phyloP scores from a whole-genome alignment of 2,797 vertebrate genomes.

The Acrossocheilus wenchowensis region DNA sequence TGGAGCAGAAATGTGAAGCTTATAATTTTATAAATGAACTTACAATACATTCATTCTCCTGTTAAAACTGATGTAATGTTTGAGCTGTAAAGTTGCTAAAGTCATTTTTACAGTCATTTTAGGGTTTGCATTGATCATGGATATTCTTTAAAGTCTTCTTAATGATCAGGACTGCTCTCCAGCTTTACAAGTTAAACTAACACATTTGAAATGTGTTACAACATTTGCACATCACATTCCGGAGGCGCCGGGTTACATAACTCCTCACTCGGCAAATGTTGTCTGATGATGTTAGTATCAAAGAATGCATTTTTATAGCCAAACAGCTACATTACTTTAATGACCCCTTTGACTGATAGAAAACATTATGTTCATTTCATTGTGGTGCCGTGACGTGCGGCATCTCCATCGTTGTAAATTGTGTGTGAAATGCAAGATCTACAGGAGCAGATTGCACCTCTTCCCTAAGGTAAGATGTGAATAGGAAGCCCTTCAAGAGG shows the following conservation, averaged over 20 bases:
- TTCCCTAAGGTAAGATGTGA: slow-evolving; percentile 54
- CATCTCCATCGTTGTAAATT: slow-evolving; percentile 49
- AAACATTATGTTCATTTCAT: slow-evolving; percentile 41
- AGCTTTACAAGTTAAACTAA: slow-evolving; percentile 41
- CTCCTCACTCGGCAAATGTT: slow-evolving; percentile 25
- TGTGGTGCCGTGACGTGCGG: slow-evolving; percentile 33
- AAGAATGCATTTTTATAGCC: slow-evolving; percentile 42
- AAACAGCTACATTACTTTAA: slow-evolving; percentile 50
- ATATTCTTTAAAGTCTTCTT: slow-evolving; percentile 32
- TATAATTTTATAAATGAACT: not conserved
- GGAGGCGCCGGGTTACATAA: slow-evolving; percentile 47
- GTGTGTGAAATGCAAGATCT: slow-evolving; percentile 55
- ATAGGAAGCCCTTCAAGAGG: slow-evolving; percentile 66
- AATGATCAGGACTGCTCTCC: slow-evolving; percentile 24
- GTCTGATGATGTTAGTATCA: slow-evolving; percentile 44
- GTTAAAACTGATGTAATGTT: not conserved
- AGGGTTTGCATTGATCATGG: not conserved
- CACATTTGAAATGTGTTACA: slow-evolving; percentile 52
- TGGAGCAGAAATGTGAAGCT: not conserved
- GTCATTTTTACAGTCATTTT: not conserved
- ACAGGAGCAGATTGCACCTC: slow-evolving; percentile 28
- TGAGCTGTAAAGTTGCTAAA: not conserved
- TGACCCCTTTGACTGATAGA: slow-evolving; percentile 46
- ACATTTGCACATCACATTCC: slow-evolving; percentile 56
- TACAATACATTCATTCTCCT: not conserved